phyloP scores from a whole-genome alignment of 2,888 invertebrate genomes.

The Hetaerina titia region DNA sequence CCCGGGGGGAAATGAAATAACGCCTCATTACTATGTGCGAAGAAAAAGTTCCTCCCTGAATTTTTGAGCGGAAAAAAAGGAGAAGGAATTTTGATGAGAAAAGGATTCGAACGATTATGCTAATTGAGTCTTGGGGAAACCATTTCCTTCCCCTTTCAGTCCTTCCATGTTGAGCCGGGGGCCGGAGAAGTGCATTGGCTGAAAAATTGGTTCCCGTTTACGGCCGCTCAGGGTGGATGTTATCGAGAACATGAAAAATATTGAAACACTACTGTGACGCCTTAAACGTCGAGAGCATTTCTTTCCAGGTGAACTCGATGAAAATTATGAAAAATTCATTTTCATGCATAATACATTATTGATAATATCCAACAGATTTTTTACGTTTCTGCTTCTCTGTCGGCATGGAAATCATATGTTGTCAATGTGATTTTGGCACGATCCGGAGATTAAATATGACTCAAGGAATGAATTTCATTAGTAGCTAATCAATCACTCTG shows the following conservation, averaged over 20 bases:
- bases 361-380: no score
- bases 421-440: no score
- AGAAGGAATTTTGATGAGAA: slow-evolving; percentile 5
- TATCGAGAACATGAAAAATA: background rate
- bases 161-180: background rate
- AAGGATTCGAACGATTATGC: slow-evolving; percentile 47
- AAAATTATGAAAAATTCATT: no score
- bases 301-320: no score
- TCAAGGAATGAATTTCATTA: no score
- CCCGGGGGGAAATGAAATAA: slow-evolving; percentile 53
- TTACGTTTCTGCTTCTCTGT: no score
- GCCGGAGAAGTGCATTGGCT: background rate
- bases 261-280: no score
- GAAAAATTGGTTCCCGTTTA: background rate
- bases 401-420: no score
- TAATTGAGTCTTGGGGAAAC: slow-evolving; percentile 36
- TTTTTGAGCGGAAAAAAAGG: background rate
- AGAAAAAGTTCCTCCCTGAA: slow-evolving; percentile 3
- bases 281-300: no score
- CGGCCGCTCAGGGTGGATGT: background rate
- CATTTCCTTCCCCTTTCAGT: slow-evolving; percentile 17
- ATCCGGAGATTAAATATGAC: no score
- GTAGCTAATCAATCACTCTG: no score
- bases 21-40: slow-evolving; percentile 40
- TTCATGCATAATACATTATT: no score